Evolutionary conservation across 2,797 vertebrate genomes (phyloP).

Genomic region (Poecilia velifera): DNA sequence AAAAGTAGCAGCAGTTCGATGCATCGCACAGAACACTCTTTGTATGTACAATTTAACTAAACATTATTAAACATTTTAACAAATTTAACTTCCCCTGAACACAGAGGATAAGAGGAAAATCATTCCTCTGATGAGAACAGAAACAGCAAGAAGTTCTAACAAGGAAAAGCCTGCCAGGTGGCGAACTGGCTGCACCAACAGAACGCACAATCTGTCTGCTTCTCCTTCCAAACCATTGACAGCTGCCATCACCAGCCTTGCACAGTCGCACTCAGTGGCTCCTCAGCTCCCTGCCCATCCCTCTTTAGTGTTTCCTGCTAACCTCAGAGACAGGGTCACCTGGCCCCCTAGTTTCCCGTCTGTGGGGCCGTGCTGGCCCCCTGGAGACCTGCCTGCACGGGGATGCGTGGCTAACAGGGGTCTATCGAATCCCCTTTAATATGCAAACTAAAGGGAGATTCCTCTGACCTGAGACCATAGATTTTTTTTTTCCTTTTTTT

Average conservation of each 20-base stretch:
- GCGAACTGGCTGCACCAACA: slow-evolving; percentile 90
- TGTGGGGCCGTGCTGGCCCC: slow-evolving; percentile 83
- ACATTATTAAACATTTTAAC: slow-evolving; percentile 78
- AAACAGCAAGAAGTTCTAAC: slow-evolving; percentile 90
- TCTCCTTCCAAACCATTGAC: slow-evolving; percentile 90
- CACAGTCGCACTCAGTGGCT: slow-evolving; percentile 85
- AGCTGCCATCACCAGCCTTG: slow-evolving; percentile 88
- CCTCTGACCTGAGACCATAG: slow-evolving; percentile 76
- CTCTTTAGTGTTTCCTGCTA: slow-evolving; percentile 82
- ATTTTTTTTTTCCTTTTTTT: slow-evolving; percentile 18
- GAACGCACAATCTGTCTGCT: slow-evolving; percentile 90
- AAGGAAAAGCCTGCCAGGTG: slow-evolving; percentile 90
- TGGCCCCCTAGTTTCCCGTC: slow-evolving; percentile 80
- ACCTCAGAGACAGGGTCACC: slow-evolving; percentile 82
- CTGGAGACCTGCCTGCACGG: slow-evolving; percentile 80
- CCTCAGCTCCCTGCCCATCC: slow-evolving; percentile 81
- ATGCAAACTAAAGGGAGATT: slow-evolving; percentile 75
- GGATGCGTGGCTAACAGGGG: slow-evolving; percentile 75
- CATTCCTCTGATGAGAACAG: slow-evolving; percentile 86
- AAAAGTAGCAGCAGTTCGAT: slow-evolving; percentile 22
- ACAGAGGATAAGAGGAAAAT: slow-evolving; percentile 81
- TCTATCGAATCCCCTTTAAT: slow-evolving; percentile 76
- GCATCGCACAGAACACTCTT: slow-evolving; percentile 46
- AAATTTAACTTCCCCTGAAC: slow-evolving; percentile 79
- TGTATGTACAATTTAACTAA: slow-evolving; percentile 72